Evolutionary conservation across 2,113 vertebrate species (phyloP).

Genomic region (Eublepharis macularius): DNA sequence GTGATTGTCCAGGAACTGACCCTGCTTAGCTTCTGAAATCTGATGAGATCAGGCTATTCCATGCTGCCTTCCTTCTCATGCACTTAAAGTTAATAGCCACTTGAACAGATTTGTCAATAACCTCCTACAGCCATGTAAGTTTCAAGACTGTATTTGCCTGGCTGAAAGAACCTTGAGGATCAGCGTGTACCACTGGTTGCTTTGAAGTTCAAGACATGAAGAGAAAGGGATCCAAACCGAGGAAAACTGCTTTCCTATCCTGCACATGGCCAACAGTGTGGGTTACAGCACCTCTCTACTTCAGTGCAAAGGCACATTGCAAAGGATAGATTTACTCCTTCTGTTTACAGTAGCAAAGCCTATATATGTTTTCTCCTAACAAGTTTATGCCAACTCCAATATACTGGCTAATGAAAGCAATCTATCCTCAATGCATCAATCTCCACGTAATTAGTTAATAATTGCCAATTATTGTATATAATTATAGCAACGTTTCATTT

Average conservation of each 20-base stretch:
- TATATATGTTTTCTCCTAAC: neutral
- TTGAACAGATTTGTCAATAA: too few relatives aligned
- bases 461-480: constrained; percentile 18
- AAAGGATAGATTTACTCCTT: neutral
- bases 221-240: neutral
- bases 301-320: neutral
- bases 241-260: neutral
- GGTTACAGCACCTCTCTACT: neutral
- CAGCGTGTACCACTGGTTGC: neutral
- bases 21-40: too few relatives aligned
- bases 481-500: neutral
- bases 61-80: too few relatives aligned
- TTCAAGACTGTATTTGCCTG: too few relatives aligned
- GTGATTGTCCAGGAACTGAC: too few relatives aligned
- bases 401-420: constrained; percentile 3
- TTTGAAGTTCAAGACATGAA: neutral
- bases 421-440: constrained; percentile 3
- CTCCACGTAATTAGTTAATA: constrained; percentile 18
- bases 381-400: neutral
- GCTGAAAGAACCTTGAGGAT: too few relatives aligned
- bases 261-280: neutral
- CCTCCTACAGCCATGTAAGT: neutral
- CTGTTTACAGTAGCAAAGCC: neutral
- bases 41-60: too few relatives aligned
- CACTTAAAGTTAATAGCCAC: too few relatives aligned